Conservation (phyloP, 2,113 vertebrate genomes). For the Paracyprichromis sp. region DNA sequence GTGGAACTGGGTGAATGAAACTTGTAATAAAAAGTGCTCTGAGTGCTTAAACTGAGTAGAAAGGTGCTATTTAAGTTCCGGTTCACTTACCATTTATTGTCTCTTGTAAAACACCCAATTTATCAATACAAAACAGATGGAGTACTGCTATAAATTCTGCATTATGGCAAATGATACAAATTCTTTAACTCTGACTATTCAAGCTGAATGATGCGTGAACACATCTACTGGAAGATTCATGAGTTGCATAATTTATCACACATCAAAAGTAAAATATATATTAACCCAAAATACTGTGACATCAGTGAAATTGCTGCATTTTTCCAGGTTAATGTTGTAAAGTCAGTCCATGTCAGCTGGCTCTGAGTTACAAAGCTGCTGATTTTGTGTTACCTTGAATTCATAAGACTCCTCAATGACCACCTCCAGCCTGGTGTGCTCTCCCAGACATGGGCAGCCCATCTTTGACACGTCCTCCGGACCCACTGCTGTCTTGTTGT, state of each 20-base stretch:
- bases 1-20: not conserved
- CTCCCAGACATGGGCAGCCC: conserved; percentile 75
- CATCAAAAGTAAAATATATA: not conserved
- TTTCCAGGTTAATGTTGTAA: not conserved
- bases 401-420: conserved; percentile 79
- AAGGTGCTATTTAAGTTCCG: not conserved
- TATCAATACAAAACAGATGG: not conserved
- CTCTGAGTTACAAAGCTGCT: not conserved
- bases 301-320: not conserved
- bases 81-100: not conserved
- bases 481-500: conserved; percentile 67
- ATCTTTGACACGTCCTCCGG: conserved; percentile 74
- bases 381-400: conserved; percentile 67
- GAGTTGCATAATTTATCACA: conserved; percentile 22
- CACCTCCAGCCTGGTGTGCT: conserved; percentile 74
- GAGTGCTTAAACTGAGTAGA: not conserved
- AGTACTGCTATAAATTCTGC: not conserved
- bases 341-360: not conserved
- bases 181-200: not conserved
- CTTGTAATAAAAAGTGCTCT: not conserved
- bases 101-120: not conserved
- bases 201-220: not conserved
- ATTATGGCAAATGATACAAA: not conserved
- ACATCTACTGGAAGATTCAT: not conserved
- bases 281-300: not conserved